Evolutionary conservation across 2,888 invertebrate genomes (phyloP).

Genomic region (Tetragonula carbonaria): DNA sequence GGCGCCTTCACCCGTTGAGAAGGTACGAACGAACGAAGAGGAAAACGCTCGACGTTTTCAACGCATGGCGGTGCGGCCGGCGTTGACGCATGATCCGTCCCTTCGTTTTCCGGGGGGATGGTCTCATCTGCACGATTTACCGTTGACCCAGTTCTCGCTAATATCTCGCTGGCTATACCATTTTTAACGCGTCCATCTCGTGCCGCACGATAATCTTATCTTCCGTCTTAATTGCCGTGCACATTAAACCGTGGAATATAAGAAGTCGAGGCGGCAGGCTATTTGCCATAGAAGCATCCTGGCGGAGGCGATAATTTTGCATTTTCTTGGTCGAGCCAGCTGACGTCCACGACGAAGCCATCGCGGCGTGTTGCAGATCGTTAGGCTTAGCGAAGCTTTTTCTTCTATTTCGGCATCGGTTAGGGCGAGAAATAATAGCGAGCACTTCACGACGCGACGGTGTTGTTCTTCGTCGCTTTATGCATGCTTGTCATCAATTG

Average conservation of each 20-base stretch:
- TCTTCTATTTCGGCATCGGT: background rate
- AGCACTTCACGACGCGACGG: background rate
- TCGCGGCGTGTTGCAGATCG: background rate
- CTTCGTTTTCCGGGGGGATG: background rate
- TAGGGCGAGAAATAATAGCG: background rate
- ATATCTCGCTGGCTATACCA: background rate
- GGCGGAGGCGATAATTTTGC: background rate
- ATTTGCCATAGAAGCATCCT: background rate
- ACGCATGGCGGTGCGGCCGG: background rate
- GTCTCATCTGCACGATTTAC: slow-evolving; percentile 1
- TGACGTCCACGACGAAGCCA: background rate
- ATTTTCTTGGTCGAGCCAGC: background rate
- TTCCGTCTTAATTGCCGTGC: slow-evolving; percentile 1
- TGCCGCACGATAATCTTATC: background rate
- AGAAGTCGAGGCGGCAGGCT: background rate
- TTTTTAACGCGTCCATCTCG: background rate
- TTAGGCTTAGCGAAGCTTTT: background rate
- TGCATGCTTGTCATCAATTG: background rate
- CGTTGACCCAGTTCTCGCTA: slow-evolving; percentile 4
- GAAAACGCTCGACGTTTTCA: slow-evolving; percentile 8
- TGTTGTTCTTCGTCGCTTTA: no score
- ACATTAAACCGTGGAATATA: background rate
- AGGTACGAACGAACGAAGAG: slow-evolving; percentile 19
- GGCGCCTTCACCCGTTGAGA: background rate
- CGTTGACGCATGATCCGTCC: background rate